Base-by-base conservation (phyloP, 2,113 vertebrate genomes). In the Oophaga pumilio region DNA sequence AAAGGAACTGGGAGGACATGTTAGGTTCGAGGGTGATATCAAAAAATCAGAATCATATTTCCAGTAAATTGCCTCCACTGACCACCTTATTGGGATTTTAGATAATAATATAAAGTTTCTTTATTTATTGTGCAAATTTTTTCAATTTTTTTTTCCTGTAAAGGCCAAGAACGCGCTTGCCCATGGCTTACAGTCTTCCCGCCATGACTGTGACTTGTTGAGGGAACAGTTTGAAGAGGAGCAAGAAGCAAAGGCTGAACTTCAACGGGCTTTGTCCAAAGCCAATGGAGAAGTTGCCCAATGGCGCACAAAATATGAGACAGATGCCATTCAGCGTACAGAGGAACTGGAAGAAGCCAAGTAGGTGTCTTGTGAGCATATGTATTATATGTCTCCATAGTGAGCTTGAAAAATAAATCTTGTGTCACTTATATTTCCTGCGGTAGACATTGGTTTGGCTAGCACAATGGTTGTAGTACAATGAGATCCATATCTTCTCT, bases 231-330 rank as follows among this genome's bases (percentile, higher is more conserved):
- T 95, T 60, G 97, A 97, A 82, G 96, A 96, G 89, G 97, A 98
- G 82, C 96, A 96, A 92, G 97, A 97, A 90, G 95, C 94, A 90
- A 97, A 96, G 89, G 94, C 93, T 0, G 97, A 97, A 86, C 90
- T 97, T 81, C 97, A 97, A 90, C 93, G 95, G 0, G 91, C 93
- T 52, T 92, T 98, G 90, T 96, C 96, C 79, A 96, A 96, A 78
- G 94, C 96, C 89, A 98, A 97, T 89, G 91, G 90, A 0, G 95
- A 98, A 90, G 93, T 96, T 82, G 94, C 95, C 4, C 94, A 96
- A 89, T 98, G 96, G 97, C 96, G 97, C 90, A 97, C 92, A 90
- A 97, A 97, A 89, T 97, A 98, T 0, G 96, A 98, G 90, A 96
- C 96, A 0, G 97, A 97, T 0, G 96, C 96, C 66, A 96, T 97